phyloP scores from a whole-genome alignment of 2,113 vertebrate species.

The Mormyrus lacerda region DNA sequence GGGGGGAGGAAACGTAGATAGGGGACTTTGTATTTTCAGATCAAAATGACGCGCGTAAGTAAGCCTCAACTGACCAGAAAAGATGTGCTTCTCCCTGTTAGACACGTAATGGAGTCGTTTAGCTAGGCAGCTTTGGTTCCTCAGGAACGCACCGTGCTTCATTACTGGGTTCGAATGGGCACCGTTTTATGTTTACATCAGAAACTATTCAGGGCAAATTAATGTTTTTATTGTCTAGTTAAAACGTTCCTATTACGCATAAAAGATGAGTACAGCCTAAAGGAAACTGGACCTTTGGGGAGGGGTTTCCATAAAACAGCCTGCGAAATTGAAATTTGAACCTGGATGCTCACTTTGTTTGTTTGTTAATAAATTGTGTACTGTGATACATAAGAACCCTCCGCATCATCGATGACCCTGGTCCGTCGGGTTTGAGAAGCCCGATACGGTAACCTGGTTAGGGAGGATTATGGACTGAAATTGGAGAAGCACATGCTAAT shows the following conservation, averaged over 20 bases:
- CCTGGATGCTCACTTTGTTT: background rate
- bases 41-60: conserved; percentile 94
- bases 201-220: conserved; percentile 99
- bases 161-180: conserved; percentile 98
- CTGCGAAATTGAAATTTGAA: background rate
- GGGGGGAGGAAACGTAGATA: conserved; percentile 61
- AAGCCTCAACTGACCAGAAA: conserved; percentile 99
- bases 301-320: background rate
- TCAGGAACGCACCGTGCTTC: conserved; percentile 98
- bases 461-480: background rate
- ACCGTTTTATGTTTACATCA: conserved; percentile 98
- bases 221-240: conserved; percentile 95
- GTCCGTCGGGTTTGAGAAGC: background rate
- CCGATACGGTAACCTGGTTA: background rate
- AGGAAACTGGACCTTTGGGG: background rate
- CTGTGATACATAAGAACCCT: background rate
- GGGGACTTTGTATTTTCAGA: conserved; percentile 78
- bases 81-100: conserved; percentile 99
- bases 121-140: conserved; percentile 99
- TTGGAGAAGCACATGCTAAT: background rate
- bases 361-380: background rate
- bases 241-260: conserved; percentile 56
- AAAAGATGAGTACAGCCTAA: conserved; percentile 88
- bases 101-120: conserved; percentile 99
- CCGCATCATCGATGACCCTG: background rate